Evolutionary conservation across 2,113 vertebrate species (phyloP).

Genomic region (Pterocles gutturalis): DNA sequence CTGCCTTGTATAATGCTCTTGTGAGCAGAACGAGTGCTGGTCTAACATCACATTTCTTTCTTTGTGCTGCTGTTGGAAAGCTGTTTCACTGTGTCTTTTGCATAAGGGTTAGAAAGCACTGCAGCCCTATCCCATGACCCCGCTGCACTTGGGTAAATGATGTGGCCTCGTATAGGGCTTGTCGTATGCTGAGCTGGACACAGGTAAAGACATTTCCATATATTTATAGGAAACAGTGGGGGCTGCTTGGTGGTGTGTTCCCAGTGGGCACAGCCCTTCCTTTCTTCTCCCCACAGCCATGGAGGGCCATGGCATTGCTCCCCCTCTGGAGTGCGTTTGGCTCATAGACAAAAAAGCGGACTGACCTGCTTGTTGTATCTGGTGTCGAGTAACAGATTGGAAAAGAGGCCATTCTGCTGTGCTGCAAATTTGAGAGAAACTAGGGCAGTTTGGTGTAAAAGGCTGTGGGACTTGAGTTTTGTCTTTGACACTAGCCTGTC

Average conservation of each 20-base stretch:
- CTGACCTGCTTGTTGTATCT: neutral
- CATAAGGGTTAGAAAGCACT: neutral
- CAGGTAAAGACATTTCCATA: no score
- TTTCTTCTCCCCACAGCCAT: accelerated
- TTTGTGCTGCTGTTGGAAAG: neutral
- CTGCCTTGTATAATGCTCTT: neutral
- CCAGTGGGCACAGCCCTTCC: neutral
- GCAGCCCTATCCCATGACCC: no score
- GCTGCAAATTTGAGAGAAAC: neutral
- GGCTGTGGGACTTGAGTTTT: neutral
- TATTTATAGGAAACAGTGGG: no score
- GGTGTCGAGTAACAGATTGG: neutral
- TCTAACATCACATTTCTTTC: neutral
- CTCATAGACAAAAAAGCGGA: neutral
- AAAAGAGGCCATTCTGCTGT: neutral
- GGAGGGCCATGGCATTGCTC: neutral
- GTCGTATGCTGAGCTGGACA: no score
- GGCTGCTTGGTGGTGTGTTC: neutral
- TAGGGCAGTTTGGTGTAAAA: neutral
- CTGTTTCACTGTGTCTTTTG: neutral
- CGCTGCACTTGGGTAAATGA: no score
- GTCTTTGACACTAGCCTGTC: neutral
- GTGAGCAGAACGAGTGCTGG: neutral
- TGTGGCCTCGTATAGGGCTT: no score
- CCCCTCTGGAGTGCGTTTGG: neutral